These are phyloP conservation scores for Mastigias papua DNA, from an alignment of 30 jellyfish, hydroid and myxozoan species.

Conservation along the genomic window DNA sequence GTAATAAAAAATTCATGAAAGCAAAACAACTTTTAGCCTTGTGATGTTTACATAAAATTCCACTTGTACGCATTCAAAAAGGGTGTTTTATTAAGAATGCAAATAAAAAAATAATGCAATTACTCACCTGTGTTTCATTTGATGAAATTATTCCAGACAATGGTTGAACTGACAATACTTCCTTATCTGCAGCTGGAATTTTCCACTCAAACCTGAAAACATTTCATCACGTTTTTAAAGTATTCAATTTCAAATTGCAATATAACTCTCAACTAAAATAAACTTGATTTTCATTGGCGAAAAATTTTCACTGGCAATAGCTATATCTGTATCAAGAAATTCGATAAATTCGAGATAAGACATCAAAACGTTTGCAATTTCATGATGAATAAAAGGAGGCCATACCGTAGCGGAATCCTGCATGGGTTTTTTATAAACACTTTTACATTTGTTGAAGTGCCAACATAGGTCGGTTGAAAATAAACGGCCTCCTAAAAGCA, in stretches of 20 bases:
- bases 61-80: too few relatives aligned
- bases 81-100: too few relatives aligned
- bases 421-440: conserved; percentile 69
- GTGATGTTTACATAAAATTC: too few relatives aligned
- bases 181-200: conserved; percentile 62
- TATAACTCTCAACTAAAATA: too few relatives aligned
- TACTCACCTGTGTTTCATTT: conserved; percentile 74
- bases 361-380: not conserved
- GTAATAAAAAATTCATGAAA: too few relatives aligned
- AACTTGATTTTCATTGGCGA: too few relatives aligned
- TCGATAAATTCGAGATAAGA: too few relatives aligned
- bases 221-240: too few relatives aligned
- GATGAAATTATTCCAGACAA: conserved; percentile 42
- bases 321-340: too few relatives aligned
- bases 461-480: conserved; percentile 87
- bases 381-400: not conserved
- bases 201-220: conserved; percentile 74
- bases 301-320: too few relatives aligned
- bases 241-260: not conserved
- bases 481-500: conserved; percentile 55
- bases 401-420: conserved; percentile 78
- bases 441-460: conserved; percentile 47
- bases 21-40: too few relatives aligned
- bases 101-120: not conserved
- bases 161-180: conserved; percentile 47